Conservation (phyloP, 2,888 invertebrate species). For the Chalcis sispes region DNA sequence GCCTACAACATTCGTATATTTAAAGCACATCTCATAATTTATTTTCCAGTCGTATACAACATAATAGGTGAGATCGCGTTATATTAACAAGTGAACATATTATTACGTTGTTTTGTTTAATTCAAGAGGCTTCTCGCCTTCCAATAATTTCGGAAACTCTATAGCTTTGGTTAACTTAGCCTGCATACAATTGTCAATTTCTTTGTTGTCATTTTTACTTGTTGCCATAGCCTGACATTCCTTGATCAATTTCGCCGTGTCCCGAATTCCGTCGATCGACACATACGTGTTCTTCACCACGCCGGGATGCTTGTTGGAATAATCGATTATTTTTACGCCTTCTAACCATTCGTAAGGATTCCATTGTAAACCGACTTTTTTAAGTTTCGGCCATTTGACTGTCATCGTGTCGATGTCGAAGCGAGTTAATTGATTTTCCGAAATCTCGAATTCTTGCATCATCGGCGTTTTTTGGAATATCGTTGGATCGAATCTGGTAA, state of each 20-base stretch:
- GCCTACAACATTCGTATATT: conserved; percentile 36
- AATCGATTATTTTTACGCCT: conserved; percentile 52
- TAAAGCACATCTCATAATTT: conserved; percentile 21
- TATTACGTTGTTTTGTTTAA: conserved; percentile 1
- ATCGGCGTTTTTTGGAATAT: conserved; percentile 54
- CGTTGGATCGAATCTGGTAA: conserved; percentile 54
- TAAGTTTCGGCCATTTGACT: conserved; percentile 55
- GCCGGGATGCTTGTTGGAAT: conserved; percentile 37
- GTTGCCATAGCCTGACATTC: conserved; percentile 32
- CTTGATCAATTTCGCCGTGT: conserved; percentile 45
- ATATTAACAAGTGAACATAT: conserved; percentile 3
- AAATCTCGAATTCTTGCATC: conserved; percentile 52
- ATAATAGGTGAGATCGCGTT: too few species aligned
- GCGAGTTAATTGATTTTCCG: conserved; percentile 53
- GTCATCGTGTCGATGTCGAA: conserved; percentile 53
- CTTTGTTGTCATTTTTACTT: conserved; percentile 40
- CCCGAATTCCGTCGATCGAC: conserved; percentile 52
- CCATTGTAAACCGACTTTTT: conserved; percentile 49
- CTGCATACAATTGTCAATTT: conserved; percentile 47
- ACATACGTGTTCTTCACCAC: conserved; percentile 50
- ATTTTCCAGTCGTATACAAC: conserved; percentile 16
- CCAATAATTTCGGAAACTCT: conserved; percentile 48
- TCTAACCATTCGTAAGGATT: conserved; percentile 52
- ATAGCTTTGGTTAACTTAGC: conserved; percentile 44
- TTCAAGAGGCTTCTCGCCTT: conserved; percentile 43